These are phyloP conservation scores for Euproctis similis DNA, from an alignment of 2,888 invertebrate genomes.

Conservation along the genomic window DNA sequence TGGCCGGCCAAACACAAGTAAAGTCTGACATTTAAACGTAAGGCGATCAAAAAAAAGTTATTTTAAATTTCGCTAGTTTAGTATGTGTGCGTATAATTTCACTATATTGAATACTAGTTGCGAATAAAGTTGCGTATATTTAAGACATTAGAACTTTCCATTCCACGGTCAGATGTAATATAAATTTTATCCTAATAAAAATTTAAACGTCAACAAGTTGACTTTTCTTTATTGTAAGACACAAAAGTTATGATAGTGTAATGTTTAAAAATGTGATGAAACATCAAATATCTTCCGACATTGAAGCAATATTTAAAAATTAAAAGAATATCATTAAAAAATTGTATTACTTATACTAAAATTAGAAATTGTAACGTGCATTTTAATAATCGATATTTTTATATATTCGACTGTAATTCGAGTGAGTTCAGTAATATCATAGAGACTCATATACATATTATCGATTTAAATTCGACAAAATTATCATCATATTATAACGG, in stretches of 20 bases:
- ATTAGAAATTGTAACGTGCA: conserved; percentile 21
- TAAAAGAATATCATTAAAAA: conserved; percentile 52
- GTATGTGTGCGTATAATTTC: conserved; percentile 7
- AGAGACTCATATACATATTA: too few species aligned
- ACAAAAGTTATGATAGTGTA: too few species aligned
- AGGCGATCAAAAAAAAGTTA: conserved; percentile 2
- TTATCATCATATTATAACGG: too few species aligned
- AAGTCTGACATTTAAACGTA: conserved; percentile 6
- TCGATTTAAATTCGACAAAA: too few species aligned
- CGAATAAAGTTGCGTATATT: conserved; percentile 7
- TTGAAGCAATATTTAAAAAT: conserved; percentile 63
- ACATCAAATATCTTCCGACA: conserved; percentile 46
- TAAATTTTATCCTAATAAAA: conserved; percentile 16
- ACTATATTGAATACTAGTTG: conserved; percentile 2
- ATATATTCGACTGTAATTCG: too few species aligned
- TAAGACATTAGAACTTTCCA: conserved; percentile 16
- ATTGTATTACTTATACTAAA: too few species aligned
- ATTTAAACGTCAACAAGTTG: too few species aligned
- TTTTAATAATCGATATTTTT: too few species aligned
- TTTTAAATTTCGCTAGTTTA: conserved; percentile 8
- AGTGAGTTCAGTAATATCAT: too few species aligned
- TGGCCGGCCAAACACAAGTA: conserved; percentile 5
- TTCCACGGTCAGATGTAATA: conserved; percentile 31
- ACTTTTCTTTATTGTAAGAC: too few species aligned
- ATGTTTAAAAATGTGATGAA: conserved; percentile 24